Evolutionary conservation across 2,797 vertebrate genomes (phyloP).

Genomic region (Dallia pectoralis): DNA sequence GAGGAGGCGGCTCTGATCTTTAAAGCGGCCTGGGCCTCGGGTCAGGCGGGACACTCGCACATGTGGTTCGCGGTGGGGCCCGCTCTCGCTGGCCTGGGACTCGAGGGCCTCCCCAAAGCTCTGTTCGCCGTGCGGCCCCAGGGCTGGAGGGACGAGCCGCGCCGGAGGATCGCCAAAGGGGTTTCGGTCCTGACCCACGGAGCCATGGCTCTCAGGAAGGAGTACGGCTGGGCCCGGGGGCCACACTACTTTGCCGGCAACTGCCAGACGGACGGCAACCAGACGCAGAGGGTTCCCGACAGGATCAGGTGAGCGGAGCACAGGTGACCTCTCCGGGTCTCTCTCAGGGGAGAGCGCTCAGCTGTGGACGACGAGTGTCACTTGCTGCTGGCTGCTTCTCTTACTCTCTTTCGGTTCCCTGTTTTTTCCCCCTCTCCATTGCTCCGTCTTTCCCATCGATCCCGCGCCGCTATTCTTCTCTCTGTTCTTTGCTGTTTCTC

Average conservation of each 20-base stretch:
- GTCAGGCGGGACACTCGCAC: conserved; percentile 86
- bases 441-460: neutral
- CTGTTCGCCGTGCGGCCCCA: conserved; percentile 86
- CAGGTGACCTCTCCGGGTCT: conserved; percentile 3
- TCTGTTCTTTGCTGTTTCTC: conserved; percentile 1
- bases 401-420: conserved; percentile 17
- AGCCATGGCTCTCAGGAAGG: conserved; percentile 84
- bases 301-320: conserved; percentile 66
- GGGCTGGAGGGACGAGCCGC: conserved; percentile 79
- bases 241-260: conserved; percentile 82
- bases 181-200: conserved; percentile 91
- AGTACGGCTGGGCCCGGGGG: conserved; percentile 77
- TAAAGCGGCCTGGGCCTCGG: conserved; percentile 81
- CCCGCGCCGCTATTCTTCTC: neutral
- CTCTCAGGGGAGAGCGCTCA: conserved; percentile 40
- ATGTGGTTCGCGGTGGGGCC: conserved; percentile 94
- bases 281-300: conserved; percentile 72
- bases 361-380: conserved; percentile 47
- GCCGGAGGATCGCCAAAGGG: conserved; percentile 84
- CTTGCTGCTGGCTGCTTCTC: neutral
- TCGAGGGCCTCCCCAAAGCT: conserved; percentile 83
- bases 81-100: conserved; percentile 80
- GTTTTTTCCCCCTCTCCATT: neutral
- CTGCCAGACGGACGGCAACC: conserved; percentile 85
- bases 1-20: conserved; percentile 88